Conservation (phyloP, 2,797 vertebrate genomes). For the Bovichtus diacanthus region DNA sequence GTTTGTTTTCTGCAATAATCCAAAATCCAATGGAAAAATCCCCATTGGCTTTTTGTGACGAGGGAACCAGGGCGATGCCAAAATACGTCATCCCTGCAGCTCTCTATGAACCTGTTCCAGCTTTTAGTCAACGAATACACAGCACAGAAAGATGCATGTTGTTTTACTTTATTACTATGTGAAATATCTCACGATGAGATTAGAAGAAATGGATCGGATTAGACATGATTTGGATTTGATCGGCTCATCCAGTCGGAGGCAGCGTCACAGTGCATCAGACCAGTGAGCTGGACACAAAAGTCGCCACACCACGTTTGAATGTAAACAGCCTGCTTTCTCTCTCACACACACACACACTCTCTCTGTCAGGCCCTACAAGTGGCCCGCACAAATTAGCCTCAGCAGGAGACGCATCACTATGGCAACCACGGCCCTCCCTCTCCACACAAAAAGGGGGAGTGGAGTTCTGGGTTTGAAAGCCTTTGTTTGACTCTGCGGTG, state of each 20-base stretch:
- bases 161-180: too few relatives aligned
- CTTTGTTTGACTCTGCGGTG: constrained; percentile 78
- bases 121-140: neutral
- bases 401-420: constrained; percentile 85
- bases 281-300: constrained; percentile 6
- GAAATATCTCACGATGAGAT: neutral
- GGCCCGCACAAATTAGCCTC: constrained; percentile 84
- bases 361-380: constrained; percentile 74
- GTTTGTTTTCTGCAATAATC: too few relatives aligned
- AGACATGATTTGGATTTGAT: neutral
- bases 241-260: constrained; percentile 3
- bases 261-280: neutral
- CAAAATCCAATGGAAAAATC: too few relatives aligned
- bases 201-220: neutral
- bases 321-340: constrained; percentile 58
- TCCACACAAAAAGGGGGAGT: constrained; percentile 78
- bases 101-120: too few relatives aligned
- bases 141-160: neutral
- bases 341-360: constrained; percentile 23
- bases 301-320: constrained; percentile 57
- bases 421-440: constrained; percentile 77
- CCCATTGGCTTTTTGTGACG: too few relatives aligned
- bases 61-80: too few relatives aligned
- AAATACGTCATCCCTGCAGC: too few relatives aligned
- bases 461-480: constrained; percentile 76